Conservation (phyloP, 1,140 invertebrate species). For the Coboldia fuscipes region DNA sequence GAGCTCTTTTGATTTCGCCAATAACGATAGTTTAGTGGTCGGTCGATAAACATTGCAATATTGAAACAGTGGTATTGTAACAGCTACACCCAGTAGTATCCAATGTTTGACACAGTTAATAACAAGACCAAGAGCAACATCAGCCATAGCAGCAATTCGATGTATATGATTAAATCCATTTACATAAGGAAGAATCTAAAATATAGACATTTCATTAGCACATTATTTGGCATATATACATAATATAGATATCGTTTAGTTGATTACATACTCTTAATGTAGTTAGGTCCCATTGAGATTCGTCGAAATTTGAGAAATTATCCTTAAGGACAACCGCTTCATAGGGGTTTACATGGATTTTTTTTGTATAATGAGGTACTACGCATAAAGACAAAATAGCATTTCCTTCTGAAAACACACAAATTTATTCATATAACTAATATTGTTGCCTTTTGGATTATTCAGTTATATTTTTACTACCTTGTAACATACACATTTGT, state of each 20-base stretch:
- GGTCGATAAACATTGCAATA: slow-evolving; percentile 77
- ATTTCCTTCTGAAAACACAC: not conserved
- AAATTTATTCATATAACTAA: not conserved
- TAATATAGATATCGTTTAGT: not conserved
- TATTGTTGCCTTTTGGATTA: not conserved
- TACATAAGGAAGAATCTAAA: slow-evolving; percentile 48
- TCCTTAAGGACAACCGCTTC: slow-evolving; percentile 1
- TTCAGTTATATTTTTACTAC: slow-evolving; percentile 8
- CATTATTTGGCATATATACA: not conserved
- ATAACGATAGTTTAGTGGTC: slow-evolving; percentile 50
- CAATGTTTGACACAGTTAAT: slow-evolving; percentile 82
- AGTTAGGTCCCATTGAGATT: slow-evolving; percentile 70
- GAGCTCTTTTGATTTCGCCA: slow-evolving; percentile 39
- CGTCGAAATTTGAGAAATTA: slow-evolving; percentile 6
- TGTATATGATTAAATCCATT: slow-evolving; percentile 78
- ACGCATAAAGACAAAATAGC: slow-evolving; percentile 4
- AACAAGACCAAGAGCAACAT: slow-evolving; percentile 77
- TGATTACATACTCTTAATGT: slow-evolving; percentile 44
- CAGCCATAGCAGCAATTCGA: slow-evolving; percentile 55
- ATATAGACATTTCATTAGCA: slow-evolving; percentile 3
- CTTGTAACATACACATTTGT: slow-evolving; percentile 32
- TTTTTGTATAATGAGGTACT: slow-evolving; percentile 3
- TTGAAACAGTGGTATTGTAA: slow-evolving; percentile 72
- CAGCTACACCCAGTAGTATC: slow-evolving; percentile 48
- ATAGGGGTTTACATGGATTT: not conserved